These are phyloP conservation scores for Polypedilum pembai DNA, from an alignment of 1,140 invertebrate species.

Conservation along the genomic window DNA sequence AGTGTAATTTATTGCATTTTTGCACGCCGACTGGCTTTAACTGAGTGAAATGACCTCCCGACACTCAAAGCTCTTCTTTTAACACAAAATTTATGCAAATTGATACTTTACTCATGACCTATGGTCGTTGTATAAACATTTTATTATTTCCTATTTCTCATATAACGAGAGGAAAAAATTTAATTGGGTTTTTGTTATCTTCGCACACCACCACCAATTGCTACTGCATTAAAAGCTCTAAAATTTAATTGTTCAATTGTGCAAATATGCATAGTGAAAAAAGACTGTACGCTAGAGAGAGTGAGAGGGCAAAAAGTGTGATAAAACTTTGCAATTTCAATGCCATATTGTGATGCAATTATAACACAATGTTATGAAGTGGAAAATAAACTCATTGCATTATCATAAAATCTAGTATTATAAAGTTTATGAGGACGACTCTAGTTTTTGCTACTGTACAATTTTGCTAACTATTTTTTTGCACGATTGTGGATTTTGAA, in stretches of 20 bases:
- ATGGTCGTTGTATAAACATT: background rate
- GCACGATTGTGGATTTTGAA: no score
- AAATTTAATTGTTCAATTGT: constrained; percentile 4
- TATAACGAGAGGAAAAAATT: background rate
- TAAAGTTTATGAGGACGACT: background rate
- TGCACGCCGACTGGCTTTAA: background rate
- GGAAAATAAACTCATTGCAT: background rate
- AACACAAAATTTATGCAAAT: constrained; percentile 21
- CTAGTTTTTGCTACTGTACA: no score
- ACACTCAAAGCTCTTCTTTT: background rate
- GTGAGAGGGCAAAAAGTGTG: background rate
- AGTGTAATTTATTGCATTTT: background rate
- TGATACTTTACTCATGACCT: constrained; percentile 10
- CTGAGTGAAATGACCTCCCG: background rate
- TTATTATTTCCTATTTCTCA: background rate
- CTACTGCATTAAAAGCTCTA: constrained; percentile 1
- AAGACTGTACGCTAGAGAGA: background rate
- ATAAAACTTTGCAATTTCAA: constrained; percentile 14
- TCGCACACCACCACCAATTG: background rate
- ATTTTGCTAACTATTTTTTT: background rate
- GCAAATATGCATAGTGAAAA: constrained; percentile 12
- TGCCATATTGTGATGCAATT: constrained; percentile 17
- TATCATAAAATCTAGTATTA: constrained; percentile 11
- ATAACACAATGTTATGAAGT: constrained; percentile 3
- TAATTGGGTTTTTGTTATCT: constrained; percentile 25